Conservation (phyloP, 2,888 invertebrate genomes). For the Piscicola geometra region DNA sequence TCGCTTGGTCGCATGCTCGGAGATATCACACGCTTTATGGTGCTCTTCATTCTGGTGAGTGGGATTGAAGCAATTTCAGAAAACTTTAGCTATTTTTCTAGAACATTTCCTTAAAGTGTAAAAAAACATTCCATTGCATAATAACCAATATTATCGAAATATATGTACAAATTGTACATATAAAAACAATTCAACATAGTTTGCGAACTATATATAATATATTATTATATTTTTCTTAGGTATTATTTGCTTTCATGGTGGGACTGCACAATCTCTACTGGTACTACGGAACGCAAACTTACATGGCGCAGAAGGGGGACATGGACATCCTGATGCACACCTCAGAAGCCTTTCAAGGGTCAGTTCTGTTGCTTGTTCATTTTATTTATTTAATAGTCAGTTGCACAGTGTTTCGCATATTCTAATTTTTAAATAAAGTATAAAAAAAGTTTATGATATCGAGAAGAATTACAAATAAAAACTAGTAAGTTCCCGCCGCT, state of each 20-base stretch:
- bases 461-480: too few species aligned
- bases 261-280: constrained; percentile 56
- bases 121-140: not conserved
- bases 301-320: constrained; percentile 47
- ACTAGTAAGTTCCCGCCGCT: too few species aligned
- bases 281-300: constrained; percentile 55
- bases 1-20: constrained; percentile 56
- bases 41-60: constrained; percentile 54
- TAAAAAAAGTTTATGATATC: not conserved
- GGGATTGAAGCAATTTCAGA: too few species aligned
- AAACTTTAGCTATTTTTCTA: too few species aligned
- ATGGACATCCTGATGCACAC: constrained; percentile 48
- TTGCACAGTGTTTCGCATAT: not conserved
- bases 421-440: not conserved
- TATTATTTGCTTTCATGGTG: constrained; percentile 55
- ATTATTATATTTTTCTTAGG: too few species aligned
- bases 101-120: not conserved
- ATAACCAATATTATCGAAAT: not conserved
- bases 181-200: not conserved
- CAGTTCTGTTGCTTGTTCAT: constrained; percentile 40
- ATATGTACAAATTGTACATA: too few species aligned
- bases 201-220: too few species aligned
- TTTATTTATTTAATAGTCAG: too few species aligned
- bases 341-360: constrained; percentile 56
- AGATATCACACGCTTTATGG: constrained; percentile 56